Conservation (phyloP, 2,113 vertebrate species). For the Ochotona princeps region DNA sequence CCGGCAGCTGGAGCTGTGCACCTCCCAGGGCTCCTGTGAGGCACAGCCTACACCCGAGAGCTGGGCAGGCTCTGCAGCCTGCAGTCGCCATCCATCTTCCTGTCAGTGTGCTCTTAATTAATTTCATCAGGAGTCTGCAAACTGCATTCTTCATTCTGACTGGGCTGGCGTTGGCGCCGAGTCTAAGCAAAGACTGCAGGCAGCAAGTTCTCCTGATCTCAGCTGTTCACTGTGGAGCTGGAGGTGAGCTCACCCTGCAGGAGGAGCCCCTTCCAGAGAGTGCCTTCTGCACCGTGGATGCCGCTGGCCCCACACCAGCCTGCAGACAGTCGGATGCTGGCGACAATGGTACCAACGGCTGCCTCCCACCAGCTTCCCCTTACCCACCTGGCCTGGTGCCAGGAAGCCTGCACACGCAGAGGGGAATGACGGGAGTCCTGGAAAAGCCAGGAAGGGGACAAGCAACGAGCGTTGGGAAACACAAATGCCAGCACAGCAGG, state of each 20-base stretch:
- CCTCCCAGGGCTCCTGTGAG: background rate
- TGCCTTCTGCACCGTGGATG: background rate
- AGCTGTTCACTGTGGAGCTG: background rate
- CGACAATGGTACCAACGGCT: background rate
- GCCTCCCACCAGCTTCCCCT: background rate
- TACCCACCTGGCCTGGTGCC: too few species aligned
- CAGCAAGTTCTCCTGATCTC: background rate
- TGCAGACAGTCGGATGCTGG: background rate
- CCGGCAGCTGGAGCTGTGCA: background rate
- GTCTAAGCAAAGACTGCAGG: background rate
- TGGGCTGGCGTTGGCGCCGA: background rate
- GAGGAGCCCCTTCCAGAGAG: background rate
- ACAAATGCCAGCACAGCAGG: background rate
- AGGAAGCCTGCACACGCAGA: background rate
- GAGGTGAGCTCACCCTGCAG: background rate
- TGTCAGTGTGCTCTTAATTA: background rate
- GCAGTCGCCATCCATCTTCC: background rate
- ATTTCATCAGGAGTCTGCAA: background rate
- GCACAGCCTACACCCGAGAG: too few species aligned
- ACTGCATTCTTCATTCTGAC: background rate
- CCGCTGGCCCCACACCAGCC: background rate
- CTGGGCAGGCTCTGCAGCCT: background rate
- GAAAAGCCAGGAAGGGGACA: too few species aligned
- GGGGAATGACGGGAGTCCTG: background rate
- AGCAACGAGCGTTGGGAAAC: background rate